These are phyloP conservation scores for Cosmia trapezina DNA, from an alignment of 2,888 invertebrate genomes.

Conservation along the genomic window DNA sequence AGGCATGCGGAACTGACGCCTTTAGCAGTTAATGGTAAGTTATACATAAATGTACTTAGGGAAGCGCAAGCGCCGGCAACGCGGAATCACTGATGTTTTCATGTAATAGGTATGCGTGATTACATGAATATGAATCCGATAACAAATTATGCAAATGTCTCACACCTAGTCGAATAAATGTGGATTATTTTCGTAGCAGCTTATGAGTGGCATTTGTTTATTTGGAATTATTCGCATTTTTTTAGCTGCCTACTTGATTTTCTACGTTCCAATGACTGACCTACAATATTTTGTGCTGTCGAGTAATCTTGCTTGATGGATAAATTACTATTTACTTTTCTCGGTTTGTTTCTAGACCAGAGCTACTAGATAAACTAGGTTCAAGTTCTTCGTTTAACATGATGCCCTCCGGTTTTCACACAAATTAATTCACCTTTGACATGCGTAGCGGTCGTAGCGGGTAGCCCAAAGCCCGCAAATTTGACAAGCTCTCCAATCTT, in stretches of 20 bases:
- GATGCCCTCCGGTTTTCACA: constrained; percentile 15
- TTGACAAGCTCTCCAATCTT: constrained; percentile 44
- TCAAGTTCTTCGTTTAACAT: not conserved
- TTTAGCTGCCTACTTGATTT: constrained; percentile 25
- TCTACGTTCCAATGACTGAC: constrained; percentile 9
- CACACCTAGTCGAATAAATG: constrained; percentile 33
- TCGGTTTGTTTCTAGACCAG: not conserved
- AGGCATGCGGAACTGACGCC: constrained; percentile 67
- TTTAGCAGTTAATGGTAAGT: constrained; percentile 43
- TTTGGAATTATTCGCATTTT: constrained; percentile 35
- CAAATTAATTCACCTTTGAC: constrained; percentile 42
- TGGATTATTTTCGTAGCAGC: constrained; percentile 45
- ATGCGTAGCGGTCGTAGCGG: constrained; percentile 26
- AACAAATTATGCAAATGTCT: constrained; percentile 51
- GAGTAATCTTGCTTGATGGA: no score
- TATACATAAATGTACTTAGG: constrained; percentile 55
- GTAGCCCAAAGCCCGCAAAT: constrained; percentile 25
- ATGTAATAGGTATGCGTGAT: constrained; percentile 56
- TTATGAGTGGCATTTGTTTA: constrained; percentile 48
- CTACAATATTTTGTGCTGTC: no score
- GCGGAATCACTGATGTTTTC: constrained; percentile 65
- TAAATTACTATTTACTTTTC: no score
- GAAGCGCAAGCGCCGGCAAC: constrained; percentile 61
- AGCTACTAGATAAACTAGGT: not conserved
- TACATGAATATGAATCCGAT: constrained; percentile 57